Evolutionary conservation across 2,797 vertebrate genomes (phyloP).

Genomic region (Amniataba percoides): DNA sequence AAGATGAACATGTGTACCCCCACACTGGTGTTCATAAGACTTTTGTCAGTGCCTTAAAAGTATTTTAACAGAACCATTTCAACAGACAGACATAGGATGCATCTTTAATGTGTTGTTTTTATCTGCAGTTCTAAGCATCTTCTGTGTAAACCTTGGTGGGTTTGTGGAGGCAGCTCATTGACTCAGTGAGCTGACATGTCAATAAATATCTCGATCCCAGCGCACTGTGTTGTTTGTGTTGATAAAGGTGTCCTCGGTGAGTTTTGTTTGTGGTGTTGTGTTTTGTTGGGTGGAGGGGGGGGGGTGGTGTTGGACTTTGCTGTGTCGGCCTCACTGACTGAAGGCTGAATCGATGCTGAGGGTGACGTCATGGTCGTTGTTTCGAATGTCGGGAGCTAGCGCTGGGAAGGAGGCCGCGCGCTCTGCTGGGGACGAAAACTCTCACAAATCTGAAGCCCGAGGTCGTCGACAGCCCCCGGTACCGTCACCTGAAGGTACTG

Average conservation of each 20-base stretch:
- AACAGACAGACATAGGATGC: neutral
- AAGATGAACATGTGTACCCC: neutral
- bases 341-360: conserved; percentile 68
- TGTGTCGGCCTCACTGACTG: conserved; percentile 45
- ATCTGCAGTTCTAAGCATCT: conserved; percentile 18
- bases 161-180: conserved; percentile 4
- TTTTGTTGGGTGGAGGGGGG: neutral
- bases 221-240: neutral
- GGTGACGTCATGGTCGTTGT: conserved; percentile 86
- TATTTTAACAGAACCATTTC: neutral
- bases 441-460: conserved; percentile 73
- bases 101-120: neutral
- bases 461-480: conserved; percentile 75
- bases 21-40: neutral
- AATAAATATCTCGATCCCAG: conserved; percentile 35
- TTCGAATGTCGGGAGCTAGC: conserved; percentile 81
- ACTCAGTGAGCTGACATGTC: conserved; percentile 2
- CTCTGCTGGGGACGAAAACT: conserved; percentile 68
- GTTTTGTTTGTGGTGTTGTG: neutral
- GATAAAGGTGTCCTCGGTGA: neutral
- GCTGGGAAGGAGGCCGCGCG: conserved; percentile 83
- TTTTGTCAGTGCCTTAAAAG: neutral
- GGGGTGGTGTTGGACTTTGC: conserved; percentile 62
- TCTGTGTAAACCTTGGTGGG: conserved; percentile 8
- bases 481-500: conserved; percentile 78